Base-by-base conservation (phyloP, 2,888 invertebrate species). In the Cheilosia pagana region DNA sequence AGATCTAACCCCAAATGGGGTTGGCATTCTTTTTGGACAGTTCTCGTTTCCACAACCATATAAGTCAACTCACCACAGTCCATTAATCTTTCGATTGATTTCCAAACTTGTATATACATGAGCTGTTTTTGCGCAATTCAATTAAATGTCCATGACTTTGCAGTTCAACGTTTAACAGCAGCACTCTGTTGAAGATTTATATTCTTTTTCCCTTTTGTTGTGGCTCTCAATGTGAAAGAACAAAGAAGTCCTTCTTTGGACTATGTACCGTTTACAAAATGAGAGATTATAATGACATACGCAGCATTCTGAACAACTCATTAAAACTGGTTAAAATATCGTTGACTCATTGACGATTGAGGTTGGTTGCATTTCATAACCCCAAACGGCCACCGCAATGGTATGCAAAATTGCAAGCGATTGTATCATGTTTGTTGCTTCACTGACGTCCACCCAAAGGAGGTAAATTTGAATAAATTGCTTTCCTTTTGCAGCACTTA, bases 231-330 rank as follows among this genome's bases (percentile, higher is more conserved):
- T 43, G 43, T 10, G 43, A 7, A 19, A 3, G 45, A 63, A 74
- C 74, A 74, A 74, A 74, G 63, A 39, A 55, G 35, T 55, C 62
- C 74, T 55, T 74, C 55, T 53, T 41, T 53, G 67, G 53, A 68
- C 41, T 41, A 50, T 14, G 23, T 19, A 68, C 67, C 52, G 39
- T 52, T 50, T 39, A 65, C 10, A 14, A 31, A 28, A 57, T 12
- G 39, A 12, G 23, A 25, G 23, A 50, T 21, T 50, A 50, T 25
- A 50, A 50, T 55, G 28, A 55, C 12, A 55, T 31, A 16, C 21
- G 50, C 16, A 31, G 52, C 43, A 41, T 19, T 39, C 7, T 39
- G 50, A 39, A 19, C 35, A 57, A 23, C 25, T 59, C 70, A 71
- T 62, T 72, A 72, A 62, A 59, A 70, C 60, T 72, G 53, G 74